These are phyloP conservation scores for Columba livia DNA, from an alignment of 2,113 vertebrate species.

Conservation along the genomic window DNA sequence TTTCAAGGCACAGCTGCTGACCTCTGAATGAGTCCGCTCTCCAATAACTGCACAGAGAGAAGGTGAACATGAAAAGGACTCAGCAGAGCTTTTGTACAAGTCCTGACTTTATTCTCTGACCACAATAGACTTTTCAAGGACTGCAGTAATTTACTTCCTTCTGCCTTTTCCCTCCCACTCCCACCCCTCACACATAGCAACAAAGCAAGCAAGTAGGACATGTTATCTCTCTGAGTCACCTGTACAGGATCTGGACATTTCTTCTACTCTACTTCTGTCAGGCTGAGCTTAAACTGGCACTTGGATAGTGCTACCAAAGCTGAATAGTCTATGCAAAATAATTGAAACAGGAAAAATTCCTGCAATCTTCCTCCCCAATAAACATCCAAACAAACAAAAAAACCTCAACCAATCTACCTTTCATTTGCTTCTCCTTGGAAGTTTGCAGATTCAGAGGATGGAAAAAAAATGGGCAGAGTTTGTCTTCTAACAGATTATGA, in stretches of 20 bases:
- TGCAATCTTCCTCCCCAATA: background rate
- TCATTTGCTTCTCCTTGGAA: constrained; percentile 25
- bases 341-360: constrained; percentile 22
- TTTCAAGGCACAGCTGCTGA: background rate
- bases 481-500: constrained; percentile 65
- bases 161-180: background rate
- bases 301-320: background rate
- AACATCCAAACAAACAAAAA: background rate
- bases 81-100: background rate
- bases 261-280: background rate
- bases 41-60: background rate
- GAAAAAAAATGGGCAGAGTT: constrained; percentile 58
- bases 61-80: background rate
- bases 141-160: background rate
- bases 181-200: background rate
- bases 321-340: background rate
- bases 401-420: background rate
- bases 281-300: background rate
- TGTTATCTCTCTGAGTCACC: background rate
- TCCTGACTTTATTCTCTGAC: background rate
- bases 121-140: background rate
- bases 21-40: background rate
- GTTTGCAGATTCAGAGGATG: constrained; percentile 56
- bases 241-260: background rate
- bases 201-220: background rate